Evolutionary conservation across 2,888 invertebrate species (phyloP).

Genomic region (Rhopalosiphum nymphaeae): DNA sequence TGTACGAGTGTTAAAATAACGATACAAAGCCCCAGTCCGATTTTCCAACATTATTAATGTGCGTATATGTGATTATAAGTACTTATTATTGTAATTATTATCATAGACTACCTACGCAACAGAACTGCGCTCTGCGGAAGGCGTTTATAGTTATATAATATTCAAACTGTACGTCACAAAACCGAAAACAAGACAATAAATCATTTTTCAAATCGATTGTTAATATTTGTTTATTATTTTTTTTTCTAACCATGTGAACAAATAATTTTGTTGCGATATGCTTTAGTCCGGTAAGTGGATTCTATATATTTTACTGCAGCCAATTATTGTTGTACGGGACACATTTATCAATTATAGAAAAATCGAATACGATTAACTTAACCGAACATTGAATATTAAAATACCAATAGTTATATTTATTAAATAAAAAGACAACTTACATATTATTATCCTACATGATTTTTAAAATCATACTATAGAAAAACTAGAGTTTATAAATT

Average conservation of each 20-base stretch:
- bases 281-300: background rate
- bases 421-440: background rate
- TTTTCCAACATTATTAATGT: background rate
- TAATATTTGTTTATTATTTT: background rate
- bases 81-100: background rate
- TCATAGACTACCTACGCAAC: background rate
- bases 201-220: background rate
- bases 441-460: background rate
- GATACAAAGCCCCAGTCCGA: background rate
- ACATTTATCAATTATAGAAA: background rate
- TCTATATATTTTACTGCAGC: background rate
- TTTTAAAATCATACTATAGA: background rate
- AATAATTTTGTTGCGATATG: background rate
- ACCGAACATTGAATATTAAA: background rate
- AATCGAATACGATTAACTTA: background rate
- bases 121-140: background rate
- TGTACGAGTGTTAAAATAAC: slow-evolving; percentile 1
- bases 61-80: background rate
- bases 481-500: background rate
- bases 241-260: background rate
- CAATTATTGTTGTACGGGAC: background rate
- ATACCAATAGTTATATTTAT: background rate
- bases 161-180: background rate
- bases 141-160: background rate
- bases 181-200: background rate